phyloP scores from a whole-genome alignment of 1,140 invertebrate genomes.

The Drosophila pachea region DNA sequence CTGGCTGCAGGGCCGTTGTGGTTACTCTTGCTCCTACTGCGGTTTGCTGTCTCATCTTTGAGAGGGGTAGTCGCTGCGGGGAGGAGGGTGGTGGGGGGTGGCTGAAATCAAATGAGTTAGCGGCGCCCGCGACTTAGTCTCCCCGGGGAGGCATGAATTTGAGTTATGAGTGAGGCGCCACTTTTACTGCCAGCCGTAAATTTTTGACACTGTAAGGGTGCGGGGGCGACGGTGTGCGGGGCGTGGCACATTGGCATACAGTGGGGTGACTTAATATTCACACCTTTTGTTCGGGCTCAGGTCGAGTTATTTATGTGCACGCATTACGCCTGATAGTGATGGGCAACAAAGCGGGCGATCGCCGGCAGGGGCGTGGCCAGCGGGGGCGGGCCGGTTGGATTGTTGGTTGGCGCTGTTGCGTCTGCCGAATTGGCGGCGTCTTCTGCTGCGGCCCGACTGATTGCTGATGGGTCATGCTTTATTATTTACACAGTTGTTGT shows the following conservation, averaged over 20 bases:
- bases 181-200: constrained; percentile 73
- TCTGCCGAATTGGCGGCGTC: constrained; percentile 12
- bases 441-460: constrained; percentile 40
- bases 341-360: constrained; percentile 14
- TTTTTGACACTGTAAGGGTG: constrained; percentile 48
- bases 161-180: constrained; percentile 72
- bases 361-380: not conserved
- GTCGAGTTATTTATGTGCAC: constrained; percentile 71
- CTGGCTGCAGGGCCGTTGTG: not conserved
- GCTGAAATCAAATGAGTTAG: constrained; percentile 70
- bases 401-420: not conserved
- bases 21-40: not conserved
- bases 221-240: not conserved
- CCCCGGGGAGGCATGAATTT: constrained; percentile 75
- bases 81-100: not conserved
- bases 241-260: not conserved
- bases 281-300: constrained; percentile 57
- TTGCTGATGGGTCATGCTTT: constrained; percentile 71
- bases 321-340: constrained; percentile 71
- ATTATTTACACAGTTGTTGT: constrained; percentile 65
- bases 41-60: constrained; percentile 68
- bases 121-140: constrained; percentile 30
- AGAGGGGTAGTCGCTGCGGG: constrained; percentile 1
- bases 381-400: not conserved
- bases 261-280: constrained; percentile 67